Evolutionary conservation across 2,797 vertebrate genomes (phyloP), one percentile per base, ranked within the genome.

Genomic region (Gymnoscopelus braueri): DNA sequence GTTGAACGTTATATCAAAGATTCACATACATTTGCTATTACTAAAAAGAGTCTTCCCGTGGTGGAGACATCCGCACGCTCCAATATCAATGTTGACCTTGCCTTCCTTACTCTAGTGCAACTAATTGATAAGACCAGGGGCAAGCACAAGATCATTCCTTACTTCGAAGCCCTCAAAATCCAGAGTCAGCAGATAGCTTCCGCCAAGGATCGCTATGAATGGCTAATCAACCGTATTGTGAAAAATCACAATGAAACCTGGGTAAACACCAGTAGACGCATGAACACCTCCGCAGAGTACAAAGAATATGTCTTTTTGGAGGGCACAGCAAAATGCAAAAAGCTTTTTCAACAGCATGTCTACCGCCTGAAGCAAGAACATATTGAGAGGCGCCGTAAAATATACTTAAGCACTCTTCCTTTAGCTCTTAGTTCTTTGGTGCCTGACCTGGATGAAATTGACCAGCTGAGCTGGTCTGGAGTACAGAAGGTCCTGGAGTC

Each of bases 1-100:
- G 98, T 99, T 60, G 98, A 99, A 91, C 95, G 98, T 54, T 98
- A 99, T 89, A 99, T 99, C 85, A 93, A 98, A 81, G 98, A 99
- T 76, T 96, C 95, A 0, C 98, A 99, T 82, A 94, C 95, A 60
- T 99, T 99, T 75, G 98, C 97, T 48, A 82, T 99, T 53, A 88
- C 96, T 84, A 99, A 98, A 85, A 99, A 99, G 92, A 99, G 97
- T 89, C 92, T 99, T 15, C 98, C 98, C 87, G 96, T 99, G 19
- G 95, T 99, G 78, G 98, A 99, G 92, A 98, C 96, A 2, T 99
- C 98, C 0, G 98, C 98, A 0, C 92, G 98, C 9, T 99, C 97
- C 76, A 99, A 99, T 57, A 95, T 99, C 63, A 99, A 99, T 48
- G 92, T 98, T 19, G 98, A 99, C 65, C 80, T 98, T 88, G 97